Evolutionary conservation across 2,888 invertebrate species (phyloP).

Genomic region (Tuta absoluta): DNA sequence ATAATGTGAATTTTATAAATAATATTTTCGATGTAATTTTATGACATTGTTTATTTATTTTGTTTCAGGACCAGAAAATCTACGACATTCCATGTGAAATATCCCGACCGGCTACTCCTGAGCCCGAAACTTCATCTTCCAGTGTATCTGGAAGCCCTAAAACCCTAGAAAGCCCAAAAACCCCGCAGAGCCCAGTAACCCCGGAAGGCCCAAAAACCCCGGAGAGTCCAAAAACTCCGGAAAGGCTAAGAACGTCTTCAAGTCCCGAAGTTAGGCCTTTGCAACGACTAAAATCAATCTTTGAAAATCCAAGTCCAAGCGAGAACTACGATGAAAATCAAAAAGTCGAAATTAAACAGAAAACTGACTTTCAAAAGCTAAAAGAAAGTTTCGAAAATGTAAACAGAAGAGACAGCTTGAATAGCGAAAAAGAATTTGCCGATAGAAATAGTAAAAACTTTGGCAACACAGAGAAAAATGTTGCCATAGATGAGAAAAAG

Average conservation of each 20-base stretch:
- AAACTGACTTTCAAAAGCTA: conserved; percentile 6
- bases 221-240: background rate
- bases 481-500: background rate
- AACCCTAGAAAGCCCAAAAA: background rate
- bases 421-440: background rate
- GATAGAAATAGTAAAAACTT: background rate
- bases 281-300: conserved; percentile 24
- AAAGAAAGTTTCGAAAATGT: conserved; percentile 9
- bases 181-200: background rate
- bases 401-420: background rate
- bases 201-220: conserved; percentile 47
- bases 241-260: background rate
- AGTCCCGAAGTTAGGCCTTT: conserved; percentile 46
- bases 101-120: conserved; percentile 47
- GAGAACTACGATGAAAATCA: conserved; percentile 22
- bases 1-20: no score
- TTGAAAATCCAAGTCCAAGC: conserved; percentile 21
- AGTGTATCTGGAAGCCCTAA: background rate
- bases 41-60: conserved; percentile 18
- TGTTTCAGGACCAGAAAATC: conserved; percentile 63
- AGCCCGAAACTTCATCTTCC: conserved; percentile 24
- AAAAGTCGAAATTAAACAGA: conserved; percentile 12
- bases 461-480: conserved; percentile 5
- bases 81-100: conserved; percentile 66
- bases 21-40: no score